Evolutionary conservation across 2,888 invertebrate genomes (phyloP), one percentile per base, ranked within the genome.

Genomic region (Netelia melanura): DNA sequence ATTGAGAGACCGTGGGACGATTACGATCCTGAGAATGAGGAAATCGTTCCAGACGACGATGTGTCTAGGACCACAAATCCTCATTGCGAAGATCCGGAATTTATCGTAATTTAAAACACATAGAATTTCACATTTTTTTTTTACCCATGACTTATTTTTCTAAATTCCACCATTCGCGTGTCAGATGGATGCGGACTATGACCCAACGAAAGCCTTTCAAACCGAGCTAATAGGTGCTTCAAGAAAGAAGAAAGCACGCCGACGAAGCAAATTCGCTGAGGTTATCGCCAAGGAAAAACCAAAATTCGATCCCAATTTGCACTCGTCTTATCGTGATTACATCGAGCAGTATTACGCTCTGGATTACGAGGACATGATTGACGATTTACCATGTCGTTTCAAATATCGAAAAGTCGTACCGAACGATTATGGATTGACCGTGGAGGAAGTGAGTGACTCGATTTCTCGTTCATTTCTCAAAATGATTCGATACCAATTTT

Each of bases 281-380:
- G 95, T 97, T 30, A 93, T 98, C 3, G 94, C 96, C 17, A 94
- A 95, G 52, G 95, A 97, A 75, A 98, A 98, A 92, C 99, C 99
- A 0, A 95, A 96, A 75, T 99, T 97, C 94, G 96, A 99, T 93
- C 98, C 98, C 0, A 94, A 95, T 0, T 90, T 92, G 11, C 95
- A 96, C 82, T 96, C 97, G 85, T 96, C 96, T 0, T 98, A 98
- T 93, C 96, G 97, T 48, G 95, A 98, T 89, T 98, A 98, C 92
- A 96, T 98, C 92, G 98, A 99, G 90, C 98, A 99, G 93, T 99
- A 99, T 93, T 99, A 99, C 92, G 96, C 97, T 90, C 95, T 99
- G 92, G 98, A 99, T 93, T 99, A 97, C 93, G 99, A 99, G 92
- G 99, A 99, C 93, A 96, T 99, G 72, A 97, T 99, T 70, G 99